phyloP scores from a whole-genome alignment of 2,888 invertebrate genomes.

The Acanthopleura granulata region DNA sequence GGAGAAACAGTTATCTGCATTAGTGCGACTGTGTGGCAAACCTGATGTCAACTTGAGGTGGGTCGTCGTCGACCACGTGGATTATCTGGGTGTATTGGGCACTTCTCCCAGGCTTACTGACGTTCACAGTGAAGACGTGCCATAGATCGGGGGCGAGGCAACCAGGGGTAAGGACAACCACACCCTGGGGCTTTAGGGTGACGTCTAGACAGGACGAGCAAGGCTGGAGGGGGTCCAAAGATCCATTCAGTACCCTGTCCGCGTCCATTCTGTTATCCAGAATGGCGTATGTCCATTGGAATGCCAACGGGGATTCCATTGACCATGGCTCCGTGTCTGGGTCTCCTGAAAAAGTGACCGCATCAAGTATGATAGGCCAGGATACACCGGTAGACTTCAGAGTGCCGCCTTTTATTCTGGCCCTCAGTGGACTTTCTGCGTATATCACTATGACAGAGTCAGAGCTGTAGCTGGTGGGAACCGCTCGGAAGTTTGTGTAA shows the following conservation, averaged over 20 bases:
- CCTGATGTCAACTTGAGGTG: slow-evolving; percentile 38
- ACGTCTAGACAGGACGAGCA: not conserved
- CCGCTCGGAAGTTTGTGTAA: not conserved
- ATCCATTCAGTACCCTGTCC: not conserved
- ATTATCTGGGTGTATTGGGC: slow-evolving; percentile 38
- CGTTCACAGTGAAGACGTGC: slow-evolving; percentile 38
- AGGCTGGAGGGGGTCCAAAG: not conserved
- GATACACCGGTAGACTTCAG: not conserved
- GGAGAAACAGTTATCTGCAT: no score
- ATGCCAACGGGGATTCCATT: slow-evolving; percentile 33
- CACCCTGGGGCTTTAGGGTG: not conserved
- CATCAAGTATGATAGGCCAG: slow-evolving; percentile 33
- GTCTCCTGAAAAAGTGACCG: slow-evolving; percentile 37
- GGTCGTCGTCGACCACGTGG: slow-evolving; percentile 41
- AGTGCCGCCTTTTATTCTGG: not conserved
- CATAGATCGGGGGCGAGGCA: not conserved
- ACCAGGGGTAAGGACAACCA: slow-evolving; percentile 6
- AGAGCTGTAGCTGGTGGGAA: slow-evolving; percentile 1
- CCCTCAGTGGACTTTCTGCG: not conserved
- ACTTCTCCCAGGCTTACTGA: slow-evolving; percentile 29
- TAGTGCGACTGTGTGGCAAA: slow-evolving; percentile 9
- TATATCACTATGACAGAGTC: not conserved
- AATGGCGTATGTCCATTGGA: slow-evolving; percentile 31
- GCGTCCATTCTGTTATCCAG: not conserved
- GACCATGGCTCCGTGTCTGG: slow-evolving; percentile 33